Base-by-base conservation (phyloP, 1,140 invertebrate species). In the Anthonomus grandis region DNA sequence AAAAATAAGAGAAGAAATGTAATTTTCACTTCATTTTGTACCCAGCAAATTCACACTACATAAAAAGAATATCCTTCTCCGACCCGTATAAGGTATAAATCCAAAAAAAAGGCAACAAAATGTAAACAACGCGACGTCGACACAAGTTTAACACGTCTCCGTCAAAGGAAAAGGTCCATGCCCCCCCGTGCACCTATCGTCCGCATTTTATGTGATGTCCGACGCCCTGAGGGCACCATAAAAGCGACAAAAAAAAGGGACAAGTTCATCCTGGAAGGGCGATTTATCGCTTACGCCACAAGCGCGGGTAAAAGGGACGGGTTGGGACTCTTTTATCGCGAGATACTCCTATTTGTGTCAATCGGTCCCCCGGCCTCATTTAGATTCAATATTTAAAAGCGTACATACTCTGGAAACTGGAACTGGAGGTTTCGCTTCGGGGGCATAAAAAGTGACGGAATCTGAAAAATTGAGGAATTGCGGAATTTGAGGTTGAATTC, bases 341-440 rank as follows among this genome's bases (percentile, higher is more conserved):
- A 44, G 41, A 15, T 23, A 22, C 41, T 44, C 41, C 21, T n/a
- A 44, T 44, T 44, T 47, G 23, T 47, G 45, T 47, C 45, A 47
- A 47, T 47, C 25, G 45, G 45, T 1, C 45, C 15, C 15, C 13
- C 15, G 24, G 19, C 41, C 41, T 44, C 41, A 44, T 44, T 44
- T 44, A 22, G 41, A 47, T 25, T 47, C n/a, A 47, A 47, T 47
- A 47, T 47, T 47, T 47, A 47, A 47, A 45, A 19, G 13, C 13
- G 36, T 17, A n/a, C 19, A 38, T 38, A 38, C 13, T 38, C 13
- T 13, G 36, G 19, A 38, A 38, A 17, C n/a, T n/a, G n/a, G n/a
- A n/a, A n/a, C n/a, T n/a, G n/a, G n/a, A n/a, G n/a, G n/a, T n/a
- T n/a, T n/a, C n/a, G n/a, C n/a, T n/a, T n/a, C n/a, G n/a, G n/a